Evolutionary conservation across 1,140 invertebrate genomes (phyloP).

Genomic region (Pristionchus pacificus): DNA sequence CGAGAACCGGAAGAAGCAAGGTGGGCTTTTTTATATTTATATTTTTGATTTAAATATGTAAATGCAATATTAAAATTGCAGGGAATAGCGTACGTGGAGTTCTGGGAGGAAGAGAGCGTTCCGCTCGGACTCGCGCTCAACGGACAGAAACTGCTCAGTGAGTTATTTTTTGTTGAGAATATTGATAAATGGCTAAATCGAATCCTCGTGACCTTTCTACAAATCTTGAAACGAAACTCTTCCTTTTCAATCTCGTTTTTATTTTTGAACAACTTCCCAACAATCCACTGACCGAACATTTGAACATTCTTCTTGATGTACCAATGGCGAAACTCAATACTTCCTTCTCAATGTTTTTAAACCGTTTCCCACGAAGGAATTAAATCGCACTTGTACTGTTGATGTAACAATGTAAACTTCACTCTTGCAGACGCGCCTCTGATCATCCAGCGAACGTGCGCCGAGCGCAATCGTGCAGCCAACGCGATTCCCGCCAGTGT

Average conservation of each 20-base stretch:
- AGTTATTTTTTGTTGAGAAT: constrained; percentile 1
- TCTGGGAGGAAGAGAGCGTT: constrained; percentile 94
- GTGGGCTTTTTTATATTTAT: neutral
- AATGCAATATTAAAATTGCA: no score
- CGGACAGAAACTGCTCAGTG: constrained; percentile 87
- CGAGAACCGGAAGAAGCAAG: constrained; percentile 95
- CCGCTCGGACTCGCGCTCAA: constrained; percentile 90
- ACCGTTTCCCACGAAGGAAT: no score
- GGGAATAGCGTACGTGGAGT: constrained; percentile 98
- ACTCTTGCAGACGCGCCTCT: constrained; percentile 77
- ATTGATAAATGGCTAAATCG: neutral
- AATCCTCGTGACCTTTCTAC: neutral
- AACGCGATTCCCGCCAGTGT: constrained; percentile 49
- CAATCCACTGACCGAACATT: no score
- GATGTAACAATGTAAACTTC: no score
- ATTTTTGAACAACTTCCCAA: no score
- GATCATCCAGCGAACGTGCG: constrained; percentile 94
- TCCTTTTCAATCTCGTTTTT: no score
- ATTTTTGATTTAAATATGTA: neutral
- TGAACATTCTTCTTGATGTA: no score
- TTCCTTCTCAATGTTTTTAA: no score
- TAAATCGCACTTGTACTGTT: no score
- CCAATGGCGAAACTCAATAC: no score
- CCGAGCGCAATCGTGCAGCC: constrained; percentile 91
- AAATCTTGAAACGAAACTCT: neutral